Conservation (phyloP, 2,797 vertebrate genomes). For the Silurus lanzhouensis region DNA sequence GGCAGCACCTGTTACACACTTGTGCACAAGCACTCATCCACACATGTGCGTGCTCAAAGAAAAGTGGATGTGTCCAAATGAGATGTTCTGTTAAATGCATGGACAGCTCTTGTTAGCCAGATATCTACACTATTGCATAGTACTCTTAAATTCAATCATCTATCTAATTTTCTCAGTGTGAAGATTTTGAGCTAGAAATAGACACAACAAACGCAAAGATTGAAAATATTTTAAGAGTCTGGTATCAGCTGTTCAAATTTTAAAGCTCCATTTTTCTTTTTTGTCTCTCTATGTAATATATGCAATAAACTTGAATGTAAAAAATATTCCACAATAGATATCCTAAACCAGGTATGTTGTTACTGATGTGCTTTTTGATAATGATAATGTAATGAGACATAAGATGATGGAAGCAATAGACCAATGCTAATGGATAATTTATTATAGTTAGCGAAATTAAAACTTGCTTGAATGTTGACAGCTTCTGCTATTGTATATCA, state of each 20-base stretch:
- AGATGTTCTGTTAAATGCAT: not conserved
- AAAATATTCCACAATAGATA: not conserved
- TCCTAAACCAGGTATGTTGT: not conserved
- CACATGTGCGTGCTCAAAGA: not conserved
- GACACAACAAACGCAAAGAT: not conserved
- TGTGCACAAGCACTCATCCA: not conserved
- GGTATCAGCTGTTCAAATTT: not conserved
- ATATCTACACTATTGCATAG: not conserved
- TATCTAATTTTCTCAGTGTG: not conserved
- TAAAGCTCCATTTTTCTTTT: not conserved
- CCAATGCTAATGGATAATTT: slow-evolving; percentile 10
- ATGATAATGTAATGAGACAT: slow-evolving; percentile 28
- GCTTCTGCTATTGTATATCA: slow-evolving; percentile 1
- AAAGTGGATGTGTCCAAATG: not conserved
- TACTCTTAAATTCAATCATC: not conserved
- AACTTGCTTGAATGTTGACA: not conserved
- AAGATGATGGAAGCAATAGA: not conserved
- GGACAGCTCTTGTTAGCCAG: not conserved
- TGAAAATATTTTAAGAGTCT: not conserved
- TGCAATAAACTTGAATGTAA: not conserved
- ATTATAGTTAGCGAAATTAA: slow-evolving; percentile 23
- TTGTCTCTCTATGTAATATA: not conserved
- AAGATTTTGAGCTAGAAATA: not conserved
- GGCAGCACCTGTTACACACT: slow-evolving; percentile 41
- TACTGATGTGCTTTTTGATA: not conserved